Evolutionary conservation across 2,888 invertebrate genomes (phyloP), one percentile per base, ranked within the genome.

Genomic region (Agrochola lota): DNA sequence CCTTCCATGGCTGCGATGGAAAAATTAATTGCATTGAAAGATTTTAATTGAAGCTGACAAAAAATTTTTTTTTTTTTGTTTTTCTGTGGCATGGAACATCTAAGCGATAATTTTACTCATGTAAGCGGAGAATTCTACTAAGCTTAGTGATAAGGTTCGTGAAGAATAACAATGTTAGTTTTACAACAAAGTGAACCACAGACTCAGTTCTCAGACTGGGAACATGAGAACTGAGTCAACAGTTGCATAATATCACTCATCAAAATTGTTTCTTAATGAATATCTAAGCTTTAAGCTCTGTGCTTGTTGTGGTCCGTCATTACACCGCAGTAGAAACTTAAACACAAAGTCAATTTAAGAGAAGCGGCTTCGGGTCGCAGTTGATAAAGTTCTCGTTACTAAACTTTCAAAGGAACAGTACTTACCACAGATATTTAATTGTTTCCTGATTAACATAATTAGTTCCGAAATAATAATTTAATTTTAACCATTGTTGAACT

Each of bases 271-370:
- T 8, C 23, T 8, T 2, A 23, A 1, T 52, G 20, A 52, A 23
- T 52, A 20, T 52, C 23, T 52, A 3, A 52, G 2, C 52, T 52
- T 0, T 23, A 52, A 52, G 5, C n/a, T 55, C 23, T 12, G 26
- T 26, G 35, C 46, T 77, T 70, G 63, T 74, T 63, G 46, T 30
- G 23, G 40, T 49, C 63, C 11, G 46, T 57, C 55, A 74, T 78
- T 60, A 66, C 30, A 8, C 7, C 52, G 15, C 23, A 35, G 68
- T 23, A 35, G n/a, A 69, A 69, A 69, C 35, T 67, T 8, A 62
- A 78, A 74, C 78, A 57, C 40, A 60, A 78, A 80, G 60, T 57
- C 40, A 78, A 52, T 52, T 23, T 67, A 71, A 78, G n/a, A 60
- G 60, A 67, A 66, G n/a, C 46, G 40, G n/a, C 40, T 62, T 49